Percentiles rank a stretch among this genome's conserved stretches.
Evolutionary conservation across 2,888 invertebrate genomes (phyloP).

Genomic region (Rutpela maculata): DNA sequence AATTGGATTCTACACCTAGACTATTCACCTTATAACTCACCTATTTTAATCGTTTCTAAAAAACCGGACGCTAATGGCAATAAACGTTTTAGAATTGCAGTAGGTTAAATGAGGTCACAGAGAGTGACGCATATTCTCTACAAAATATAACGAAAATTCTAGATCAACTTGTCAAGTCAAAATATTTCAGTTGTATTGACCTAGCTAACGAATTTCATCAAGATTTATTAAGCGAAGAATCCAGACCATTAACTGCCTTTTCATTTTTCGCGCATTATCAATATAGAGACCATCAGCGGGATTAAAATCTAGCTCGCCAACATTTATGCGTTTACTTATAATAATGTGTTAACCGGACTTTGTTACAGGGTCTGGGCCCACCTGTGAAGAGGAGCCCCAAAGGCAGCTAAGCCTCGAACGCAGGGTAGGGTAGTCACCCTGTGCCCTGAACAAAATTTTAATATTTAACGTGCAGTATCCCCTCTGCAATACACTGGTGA

Average conservation of each 20-base stretch:
- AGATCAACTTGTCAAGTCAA: background rate
- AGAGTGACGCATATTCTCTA: background rate
- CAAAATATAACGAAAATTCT: no score
- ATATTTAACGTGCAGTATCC: no score
- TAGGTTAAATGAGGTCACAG: no score
- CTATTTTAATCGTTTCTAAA: conserved; percentile 5
- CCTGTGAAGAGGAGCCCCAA: no score
- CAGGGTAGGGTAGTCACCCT: no score
- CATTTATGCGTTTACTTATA: no score
- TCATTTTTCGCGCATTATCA: conserved; percentile 38
- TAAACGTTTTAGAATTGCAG: background rate
- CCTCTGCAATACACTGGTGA: no score
- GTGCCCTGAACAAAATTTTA: no score
- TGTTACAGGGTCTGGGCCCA: no score
- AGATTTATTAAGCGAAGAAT: conserved; percentile 46
- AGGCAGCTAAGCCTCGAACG: no score
- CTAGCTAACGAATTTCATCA: conserved; percentile 50
- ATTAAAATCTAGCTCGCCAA: conserved; percentile 47
- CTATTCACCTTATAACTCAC: background rate
- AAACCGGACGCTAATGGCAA: conserved; percentile 12
- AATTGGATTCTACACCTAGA: no score
- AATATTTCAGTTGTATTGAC: no score
- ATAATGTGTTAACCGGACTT: conserved; percentile 46
- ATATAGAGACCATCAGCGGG: conserved; percentile 43
- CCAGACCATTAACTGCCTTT: conserved; percentile 46